These are phyloP conservation scores for Lutraria lutraria DNA, from an alignment of 2,888 invertebrate species.

Conservation along the genomic window DNA sequence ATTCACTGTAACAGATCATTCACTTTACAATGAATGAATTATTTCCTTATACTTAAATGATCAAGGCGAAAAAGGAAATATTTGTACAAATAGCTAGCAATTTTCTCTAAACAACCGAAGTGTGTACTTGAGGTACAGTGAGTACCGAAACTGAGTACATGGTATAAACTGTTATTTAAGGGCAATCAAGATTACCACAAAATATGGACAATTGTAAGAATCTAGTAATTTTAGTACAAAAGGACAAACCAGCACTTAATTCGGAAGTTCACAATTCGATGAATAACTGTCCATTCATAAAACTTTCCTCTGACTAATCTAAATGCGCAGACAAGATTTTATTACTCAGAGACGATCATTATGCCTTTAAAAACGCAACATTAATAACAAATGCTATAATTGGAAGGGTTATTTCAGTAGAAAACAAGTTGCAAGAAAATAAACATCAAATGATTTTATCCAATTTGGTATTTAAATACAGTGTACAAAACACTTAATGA, in stretches of 20 bases:
- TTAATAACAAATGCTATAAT: background rate
- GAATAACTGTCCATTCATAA: background rate
- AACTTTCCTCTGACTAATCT: background rate
- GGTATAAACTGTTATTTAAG: background rate
- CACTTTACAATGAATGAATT: background rate
- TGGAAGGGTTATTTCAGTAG: background rate
- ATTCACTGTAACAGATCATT: background rate
- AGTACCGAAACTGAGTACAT: background rate
- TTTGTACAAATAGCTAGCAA: constrained; percentile 19
- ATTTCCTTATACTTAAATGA: constrained; percentile 23
- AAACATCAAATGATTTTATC: background rate
- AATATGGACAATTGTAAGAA: background rate
- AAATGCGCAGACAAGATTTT: background rate
- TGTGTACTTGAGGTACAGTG: background rate
- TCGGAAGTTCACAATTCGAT: background rate
- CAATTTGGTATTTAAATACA: background rate
- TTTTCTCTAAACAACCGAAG: constrained; percentile 8
- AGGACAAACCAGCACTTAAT: background rate
- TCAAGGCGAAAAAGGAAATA: constrained; percentile 13
- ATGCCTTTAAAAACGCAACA: background rate
- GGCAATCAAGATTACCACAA: constrained; percentile 7
- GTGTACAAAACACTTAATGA: too few species aligned
- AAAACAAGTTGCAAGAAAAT: background rate
- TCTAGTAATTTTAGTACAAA: background rate
- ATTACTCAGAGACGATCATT: background rate